phyloP scores from a whole-genome alignment of 2,113 vertebrate genomes.

The Phalacrocorax carbo region DNA sequence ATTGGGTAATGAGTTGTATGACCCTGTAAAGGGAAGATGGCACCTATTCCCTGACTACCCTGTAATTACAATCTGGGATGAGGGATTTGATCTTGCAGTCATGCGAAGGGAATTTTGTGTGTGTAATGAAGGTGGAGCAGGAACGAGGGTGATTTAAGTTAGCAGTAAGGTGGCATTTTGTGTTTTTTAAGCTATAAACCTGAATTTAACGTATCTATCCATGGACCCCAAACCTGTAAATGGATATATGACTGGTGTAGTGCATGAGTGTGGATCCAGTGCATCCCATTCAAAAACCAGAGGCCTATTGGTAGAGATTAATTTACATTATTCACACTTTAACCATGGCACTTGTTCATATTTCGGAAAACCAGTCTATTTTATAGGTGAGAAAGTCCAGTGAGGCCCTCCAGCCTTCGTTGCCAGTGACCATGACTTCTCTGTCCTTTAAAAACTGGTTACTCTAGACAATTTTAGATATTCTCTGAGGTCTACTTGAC shows the following conservation, averaged over 20 bases:
- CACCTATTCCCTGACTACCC: neutral
- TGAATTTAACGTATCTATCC: neutral
- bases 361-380: neutral
- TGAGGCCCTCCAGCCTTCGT: neutral
- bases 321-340: neutral
- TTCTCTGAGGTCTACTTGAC: neutral
- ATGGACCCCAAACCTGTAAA: neutral
- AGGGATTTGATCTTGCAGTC: neutral
- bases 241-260: neutral
- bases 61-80: conserved; percentile 19
- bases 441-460: neutral
- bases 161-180: neutral
- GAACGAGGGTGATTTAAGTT: neutral
- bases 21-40: conserved; percentile 28
- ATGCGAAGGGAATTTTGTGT: neutral
- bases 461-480: neutral
- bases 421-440: neutral
- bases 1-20: conserved; percentile 21
- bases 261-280: neutral
- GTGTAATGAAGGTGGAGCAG: neutral
- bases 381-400: neutral
- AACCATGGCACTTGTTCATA: neutral
- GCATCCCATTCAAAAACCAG: neutral
- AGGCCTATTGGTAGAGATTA: neutral
- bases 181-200: neutral